Evolutionary conservation across 1,140 invertebrate genomes (phyloP).

Genomic region (Bombyx mori): ASM3026992v2 NC_085118.1:3138501-3139000

Average conservation of each 20-base stretch:
- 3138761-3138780: conserved; percentile 70
- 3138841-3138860: conserved; percentile 73
- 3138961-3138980: too few species aligned
- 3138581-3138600: conserved; percentile 1
- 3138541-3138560: conserved; percentile 8
- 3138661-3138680: conserved; percentile 72
- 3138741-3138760: conserved; percentile 57
- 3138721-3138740: conserved; percentile 22
- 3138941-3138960: too few species aligned
- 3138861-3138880: conserved; percentile 73
- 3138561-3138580: conserved; percentile 6
- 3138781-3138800: conserved; percentile 65
- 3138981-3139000: too few species aligned
- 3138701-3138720: conserved; percentile 65
- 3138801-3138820: conserved; percentile 72
- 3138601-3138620: conserved; percentile 58
- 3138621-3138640: conserved; percentile 71
- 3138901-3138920: not conserved
- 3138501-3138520: not conserved
- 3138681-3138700: conserved; percentile 72
- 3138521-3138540: conserved; percentile 13
- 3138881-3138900: not conserved
- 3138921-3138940: too few species aligned
- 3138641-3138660: conserved; percentile 67
- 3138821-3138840: conserved; percentile 74